Conservation (phyloP, 2,797 vertebrate species). For the Macrochelys suwanniensis region DNA sequence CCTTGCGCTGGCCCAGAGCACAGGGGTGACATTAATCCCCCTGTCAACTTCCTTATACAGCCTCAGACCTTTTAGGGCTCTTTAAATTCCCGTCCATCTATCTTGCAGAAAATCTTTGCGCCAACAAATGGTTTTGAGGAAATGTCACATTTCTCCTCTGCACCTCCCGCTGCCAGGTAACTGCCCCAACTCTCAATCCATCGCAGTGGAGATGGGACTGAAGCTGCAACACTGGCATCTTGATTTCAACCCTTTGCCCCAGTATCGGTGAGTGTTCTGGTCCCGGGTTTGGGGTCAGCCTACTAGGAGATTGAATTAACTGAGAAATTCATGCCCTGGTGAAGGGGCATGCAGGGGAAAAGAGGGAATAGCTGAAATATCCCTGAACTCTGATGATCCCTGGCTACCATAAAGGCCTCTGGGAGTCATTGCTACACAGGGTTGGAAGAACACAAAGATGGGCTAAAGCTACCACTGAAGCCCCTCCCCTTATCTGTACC, state of each 20-base stretch:
- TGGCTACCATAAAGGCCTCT: not conserved
- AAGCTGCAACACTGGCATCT: not conserved
- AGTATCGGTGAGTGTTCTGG: not conserved
- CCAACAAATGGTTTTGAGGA: constrained; percentile 2
- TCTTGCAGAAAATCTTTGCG: constrained; percentile 37
- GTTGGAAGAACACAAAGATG: not conserved
- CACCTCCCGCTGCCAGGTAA: not conserved
- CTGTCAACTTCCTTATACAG: constrained; percentile 6
- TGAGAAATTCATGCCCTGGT: not conserved
- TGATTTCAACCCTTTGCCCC: accelerated
- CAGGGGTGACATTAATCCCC: constrained; percentile 34
- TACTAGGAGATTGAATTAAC: not conserved
- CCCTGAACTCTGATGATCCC: not conserved
- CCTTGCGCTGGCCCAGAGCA: constrained; percentile 7
- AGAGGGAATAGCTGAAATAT: not conserved
- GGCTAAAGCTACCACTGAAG: not conserved
- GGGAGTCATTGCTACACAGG: accelerated
- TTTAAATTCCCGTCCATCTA: constrained; percentile 50
- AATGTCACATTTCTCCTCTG: constrained; percentile 4
- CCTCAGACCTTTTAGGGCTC: constrained; percentile 44
- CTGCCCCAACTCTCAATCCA: constrained; percentile 3
- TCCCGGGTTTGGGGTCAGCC: not conserved
- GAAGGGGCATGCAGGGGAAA: not conserved
- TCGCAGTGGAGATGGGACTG: not conserved
- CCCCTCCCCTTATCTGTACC: not conserved